Base-by-base conservation (phyloP, 1,140 invertebrate genomes). In the Drosophila burlai region DNA sequence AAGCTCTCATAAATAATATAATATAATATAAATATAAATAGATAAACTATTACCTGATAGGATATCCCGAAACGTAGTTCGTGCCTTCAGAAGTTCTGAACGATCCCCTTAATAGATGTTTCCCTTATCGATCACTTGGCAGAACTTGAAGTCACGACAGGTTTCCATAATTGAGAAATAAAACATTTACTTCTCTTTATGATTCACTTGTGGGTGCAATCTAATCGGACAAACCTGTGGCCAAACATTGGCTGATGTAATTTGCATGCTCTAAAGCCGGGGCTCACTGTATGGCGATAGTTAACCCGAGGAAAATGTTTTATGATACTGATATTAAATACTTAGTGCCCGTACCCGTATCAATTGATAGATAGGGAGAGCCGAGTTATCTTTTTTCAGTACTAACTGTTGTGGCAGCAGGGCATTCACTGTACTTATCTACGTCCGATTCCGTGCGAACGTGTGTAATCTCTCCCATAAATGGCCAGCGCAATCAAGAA, bases 371-470 rank as follows among this genome's bases (percentile, higher is more conserved):
- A 71, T 50, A 50, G 18, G 38, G 31, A 18, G n/a, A 24, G 63
- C 40, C 38, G 16, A 1, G 18, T 50, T 73, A 73, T 73, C 68
- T 42, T 45, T 24, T 24, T 40, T 49, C 7, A 16, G n/a, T 31
- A 42, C 5, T 10, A 11, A 24, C 34, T 26, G 29, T 36, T 49
- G 38, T 50, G 36, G 34, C 13, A 11, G 24, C 6, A 8, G 65
- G 15, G 65, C 52, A 40, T 71, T 40, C 66, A 73, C 69, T 73
- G 69, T 72, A 73, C 43, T 72, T 72, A 72, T 71, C 69, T 50
- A 36, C 36, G 21, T 10, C 26, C 40, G 65, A 57, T 42, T 24
- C 34, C 21, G 4, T 16, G 63, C 40, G 52, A 58, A 45, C 18
- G 66, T 49, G 43, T 72, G 54, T 60, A 59, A 72, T 72, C 66